Evolutionary conservation across 2,888 invertebrate genomes (phyloP).

Genomic region (Yponomeuta evonymella): DNA sequence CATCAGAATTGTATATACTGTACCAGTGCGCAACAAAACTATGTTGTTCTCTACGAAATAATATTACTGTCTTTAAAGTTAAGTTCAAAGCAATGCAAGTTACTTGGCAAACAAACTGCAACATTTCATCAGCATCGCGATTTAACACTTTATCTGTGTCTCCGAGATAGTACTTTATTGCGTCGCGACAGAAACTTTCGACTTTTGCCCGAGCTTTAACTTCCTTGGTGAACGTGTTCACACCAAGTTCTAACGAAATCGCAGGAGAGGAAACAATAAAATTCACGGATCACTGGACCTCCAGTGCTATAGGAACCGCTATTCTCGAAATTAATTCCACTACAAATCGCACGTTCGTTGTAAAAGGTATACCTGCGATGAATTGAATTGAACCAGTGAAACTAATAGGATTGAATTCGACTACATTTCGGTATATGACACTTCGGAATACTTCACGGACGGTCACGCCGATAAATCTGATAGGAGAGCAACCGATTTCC

Average conservation of each 20-base stretch:
- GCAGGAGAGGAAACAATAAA: constrained; percentile 61
- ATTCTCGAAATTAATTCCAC: not conserved
- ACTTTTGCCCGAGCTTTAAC: constrained; percentile 6
- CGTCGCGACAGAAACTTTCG: not conserved
- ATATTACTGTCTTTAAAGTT: not conserved
- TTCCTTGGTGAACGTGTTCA: constrained; percentile 43
- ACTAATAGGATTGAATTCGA: constrained; percentile 3
- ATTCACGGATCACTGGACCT: constrained; percentile 56
- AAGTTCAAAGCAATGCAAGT: not conserved
- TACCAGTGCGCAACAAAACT: too few relatives aligned
- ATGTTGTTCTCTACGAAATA: not conserved
- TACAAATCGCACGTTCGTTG: not conserved
- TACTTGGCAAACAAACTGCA: not conserved
- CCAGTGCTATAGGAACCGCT: constrained; percentile 18
- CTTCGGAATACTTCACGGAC: constrained; percentile 29
- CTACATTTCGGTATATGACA: constrained; percentile 1
- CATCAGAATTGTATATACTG: too few relatives aligned
- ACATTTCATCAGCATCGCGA: not conserved
- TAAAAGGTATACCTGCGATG: not conserved
- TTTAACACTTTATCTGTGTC: constrained; percentile 1
- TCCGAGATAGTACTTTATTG: not conserved
- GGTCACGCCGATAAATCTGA: constrained; percentile 47
- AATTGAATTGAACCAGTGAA: not conserved
- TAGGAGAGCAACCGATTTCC: constrained; percentile 40
- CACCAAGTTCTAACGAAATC: constrained; percentile 49